Percentiles rank a stretch among this genome's conserved stretches.
These are phyloP conservation scores for Eriocheir sinensis DNA, from an alignment of 1,140 invertebrate species.

Conservation along the genomic window DNA sequence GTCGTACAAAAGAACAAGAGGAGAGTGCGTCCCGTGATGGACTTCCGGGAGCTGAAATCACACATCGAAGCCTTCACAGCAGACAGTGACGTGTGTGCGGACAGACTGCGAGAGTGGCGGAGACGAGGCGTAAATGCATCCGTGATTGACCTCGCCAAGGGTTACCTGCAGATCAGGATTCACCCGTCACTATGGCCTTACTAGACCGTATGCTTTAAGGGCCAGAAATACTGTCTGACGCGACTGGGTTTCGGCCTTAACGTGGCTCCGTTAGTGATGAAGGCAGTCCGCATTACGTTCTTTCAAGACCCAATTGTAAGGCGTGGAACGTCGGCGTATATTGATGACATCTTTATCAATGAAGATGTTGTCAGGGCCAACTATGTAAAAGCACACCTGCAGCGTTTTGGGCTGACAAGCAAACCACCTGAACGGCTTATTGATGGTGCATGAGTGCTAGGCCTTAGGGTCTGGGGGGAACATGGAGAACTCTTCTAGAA, in stretches of 20 bases:
- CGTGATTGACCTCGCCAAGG: conserved; percentile 54
- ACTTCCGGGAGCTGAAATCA: background rate
- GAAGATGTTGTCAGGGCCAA: background rate
- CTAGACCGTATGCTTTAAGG: background rate
- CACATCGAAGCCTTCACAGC: conserved; percentile 43
- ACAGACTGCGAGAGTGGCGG: conserved; percentile 56
- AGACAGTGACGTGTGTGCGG: conserved; percentile 45
- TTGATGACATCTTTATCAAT: background rate
- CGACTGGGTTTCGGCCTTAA: background rate
- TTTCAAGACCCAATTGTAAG: background rate
- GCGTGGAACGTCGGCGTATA: conserved; percentile 11
- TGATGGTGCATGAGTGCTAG: background rate
- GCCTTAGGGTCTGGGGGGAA: conserved; percentile 19
- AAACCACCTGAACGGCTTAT: conserved; percentile 16
- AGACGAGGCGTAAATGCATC: conserved; percentile 48
- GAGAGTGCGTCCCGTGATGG: conserved; percentile 34
- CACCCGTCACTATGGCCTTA: conserved; percentile 43
- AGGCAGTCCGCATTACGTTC: background rate
- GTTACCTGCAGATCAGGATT: conserved; percentile 54
- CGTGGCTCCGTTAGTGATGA: background rate
- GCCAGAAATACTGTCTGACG: background rate
- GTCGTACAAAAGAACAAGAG: background rate
- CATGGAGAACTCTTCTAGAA: background rate
- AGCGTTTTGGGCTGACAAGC: conserved; percentile 28
- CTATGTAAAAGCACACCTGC: conserved; percentile 27